Conservation (phyloP, 2,113 vertebrate genomes). For the Hippopotamus amphibius region DNA sequence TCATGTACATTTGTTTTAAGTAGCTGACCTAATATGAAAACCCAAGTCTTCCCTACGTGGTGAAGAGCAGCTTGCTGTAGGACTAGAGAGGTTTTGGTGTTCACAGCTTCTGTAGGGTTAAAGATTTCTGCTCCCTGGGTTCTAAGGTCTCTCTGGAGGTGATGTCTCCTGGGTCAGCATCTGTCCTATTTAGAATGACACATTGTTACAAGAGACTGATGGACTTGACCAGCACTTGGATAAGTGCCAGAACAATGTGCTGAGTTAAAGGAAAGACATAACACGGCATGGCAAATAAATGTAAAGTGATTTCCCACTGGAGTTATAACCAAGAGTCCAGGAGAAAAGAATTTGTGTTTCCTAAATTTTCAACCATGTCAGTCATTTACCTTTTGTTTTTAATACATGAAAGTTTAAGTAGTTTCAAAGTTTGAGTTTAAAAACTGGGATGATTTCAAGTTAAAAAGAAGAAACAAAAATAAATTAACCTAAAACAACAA, state of each 20-base stretch:
- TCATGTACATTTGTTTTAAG: neutral
- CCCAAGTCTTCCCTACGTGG: neutral
- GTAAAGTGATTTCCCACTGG: neutral
- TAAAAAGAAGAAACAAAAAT: neutral
- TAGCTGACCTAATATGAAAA: neutral
- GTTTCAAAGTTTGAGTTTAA: conserved; percentile 11
- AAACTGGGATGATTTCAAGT: neutral
- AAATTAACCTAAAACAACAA: neutral
- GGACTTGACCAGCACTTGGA: neutral
- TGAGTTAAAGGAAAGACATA: neutral
- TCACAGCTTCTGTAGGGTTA: neutral
- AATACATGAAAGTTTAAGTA: neutral
- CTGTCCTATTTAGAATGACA: neutral
- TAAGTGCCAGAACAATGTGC: neutral
- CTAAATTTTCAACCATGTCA: neutral
- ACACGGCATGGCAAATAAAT: neutral
- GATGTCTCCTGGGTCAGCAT: neutral
- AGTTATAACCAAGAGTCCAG: neutral
- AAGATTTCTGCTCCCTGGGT: neutral
- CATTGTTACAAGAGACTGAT: neutral
- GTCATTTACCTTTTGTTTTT: neutral
- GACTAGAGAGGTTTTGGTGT: neutral
- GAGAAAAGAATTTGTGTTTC: neutral
- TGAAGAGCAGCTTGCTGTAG: neutral
- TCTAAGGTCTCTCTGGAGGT: neutral